Evolutionary conservation across 2,797 vertebrate genomes (phyloP), one percentile per base, ranked within the genome.

Genomic region (Mallotus villosus): DNA sequence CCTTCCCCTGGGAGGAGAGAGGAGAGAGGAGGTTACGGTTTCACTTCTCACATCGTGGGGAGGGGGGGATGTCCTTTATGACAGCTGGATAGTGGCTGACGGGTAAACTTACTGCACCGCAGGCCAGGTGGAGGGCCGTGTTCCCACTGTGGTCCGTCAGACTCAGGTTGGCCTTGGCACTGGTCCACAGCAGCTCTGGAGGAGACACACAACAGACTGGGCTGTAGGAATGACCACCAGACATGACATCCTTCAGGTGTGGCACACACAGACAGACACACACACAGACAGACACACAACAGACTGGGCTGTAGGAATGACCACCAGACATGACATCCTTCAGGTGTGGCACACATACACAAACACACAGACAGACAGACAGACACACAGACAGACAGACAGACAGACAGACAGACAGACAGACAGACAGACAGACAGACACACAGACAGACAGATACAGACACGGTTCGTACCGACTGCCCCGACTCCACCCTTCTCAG

Each of bases 41-140:
- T 19, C 51, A 55, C 51, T n/a, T 0, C 17, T n/a, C 51, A 5
- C 51, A n/a, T 55, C 19, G 1, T 2, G n/a, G n/a, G n/a, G n/a
- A 2, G 27, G 27, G 25, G 19, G 51, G n/a, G 41, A 46, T 46
- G 41, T 12, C 41, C 41, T 46, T 46, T 46, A 11, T 14, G 3
- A 46, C 2, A 11, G 41, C 41, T 46, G 41, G 41, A 46, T 3
- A 14, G 41, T 46, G 41, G 12, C 41, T 46, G 41, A 46, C 41
- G 1, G 0, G 49, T 74, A 2, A 46, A 46, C 41, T 86, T 92
- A 97, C 97, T 74, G 93, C 96, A 89, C 92, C 95, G 88, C 97
- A 97, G 66, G 97, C 95, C 82, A 97, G 91, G 81, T 99, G 97
- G 75, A 99, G 92, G 58, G 94, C 91, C 0, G 95, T 97, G 86